A percentile compares a stretch with the other conserved stretches of the same genome.
Conservation (phyloP, 2,797 vertebrate genomes). For the Galagoides demidoff region DNA sequence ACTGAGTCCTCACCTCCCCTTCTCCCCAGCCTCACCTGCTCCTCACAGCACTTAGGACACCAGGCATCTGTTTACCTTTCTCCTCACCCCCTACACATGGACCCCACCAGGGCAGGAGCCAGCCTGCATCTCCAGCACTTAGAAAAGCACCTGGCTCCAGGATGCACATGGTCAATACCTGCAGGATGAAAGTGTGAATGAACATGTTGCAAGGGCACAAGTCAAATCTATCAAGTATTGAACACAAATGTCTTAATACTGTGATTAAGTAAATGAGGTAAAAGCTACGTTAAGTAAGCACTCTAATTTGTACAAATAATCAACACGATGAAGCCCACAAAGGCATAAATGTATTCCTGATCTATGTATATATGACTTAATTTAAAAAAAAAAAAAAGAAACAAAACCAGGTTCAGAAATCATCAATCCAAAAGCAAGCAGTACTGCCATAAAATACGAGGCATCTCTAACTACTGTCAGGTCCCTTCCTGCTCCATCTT, state of each 20-base stretch:
- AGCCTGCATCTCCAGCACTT: neutral
- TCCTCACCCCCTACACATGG: neutral
- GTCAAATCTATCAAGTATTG: no score
- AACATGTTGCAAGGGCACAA: no score
- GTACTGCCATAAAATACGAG: neutral
- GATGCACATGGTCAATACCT: neutral
- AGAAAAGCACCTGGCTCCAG: neutral
- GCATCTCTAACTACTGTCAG: neutral
- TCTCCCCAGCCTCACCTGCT: neutral
- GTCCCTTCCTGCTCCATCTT: neutral
- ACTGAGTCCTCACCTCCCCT: neutral
- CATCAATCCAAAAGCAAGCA: neutral
- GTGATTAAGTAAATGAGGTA: no score
- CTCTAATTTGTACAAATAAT: no score
- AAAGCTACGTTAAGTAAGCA: no score
- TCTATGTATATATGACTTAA: no score
- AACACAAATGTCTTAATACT: no score
- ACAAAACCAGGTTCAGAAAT: no score
- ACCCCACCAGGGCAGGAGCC: neutral
- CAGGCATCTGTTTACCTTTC: neutral
- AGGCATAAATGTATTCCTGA: no score
- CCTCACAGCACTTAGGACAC: neutral
- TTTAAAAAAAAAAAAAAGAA: no score
- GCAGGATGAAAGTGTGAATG: fast-evolving
- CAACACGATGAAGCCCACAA: no score